Percentiles rank a stretch among this genome's conserved stretches.
Evolutionary conservation across 64 coral and sea anemone species (phyloP).

Genomic region (Stichodactyla mertensii): DNA sequence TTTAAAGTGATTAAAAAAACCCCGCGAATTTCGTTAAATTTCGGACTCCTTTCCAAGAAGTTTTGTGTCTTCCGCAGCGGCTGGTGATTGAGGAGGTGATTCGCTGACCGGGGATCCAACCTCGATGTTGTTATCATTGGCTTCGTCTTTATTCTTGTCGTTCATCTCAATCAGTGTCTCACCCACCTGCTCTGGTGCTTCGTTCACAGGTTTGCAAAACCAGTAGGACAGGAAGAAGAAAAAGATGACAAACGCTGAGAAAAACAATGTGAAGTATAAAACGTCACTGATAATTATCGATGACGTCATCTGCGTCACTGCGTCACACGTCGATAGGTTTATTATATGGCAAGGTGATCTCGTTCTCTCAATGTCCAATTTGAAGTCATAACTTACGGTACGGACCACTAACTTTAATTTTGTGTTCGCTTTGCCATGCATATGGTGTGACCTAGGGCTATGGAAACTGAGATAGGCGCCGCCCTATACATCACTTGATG

Average conservation of each 20-base stretch:
- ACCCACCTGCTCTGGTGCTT: slow-evolving; percentile 1
- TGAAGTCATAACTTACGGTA: too few species aligned
- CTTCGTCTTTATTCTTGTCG: slow-evolving; percentile 6
- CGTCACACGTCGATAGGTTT: too few species aligned
- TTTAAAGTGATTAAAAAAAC: too few species aligned
- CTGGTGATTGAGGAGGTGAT: background rate
- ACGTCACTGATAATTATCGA: too few species aligned
- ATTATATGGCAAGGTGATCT: too few species aligned
- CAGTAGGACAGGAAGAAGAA: slow-evolving; percentile 82
- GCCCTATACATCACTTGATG: too few species aligned
- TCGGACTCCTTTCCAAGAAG: background rate
- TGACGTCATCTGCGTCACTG: too few species aligned
- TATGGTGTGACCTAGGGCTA: too few species aligned
- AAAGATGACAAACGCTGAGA: slow-evolving; percentile 32
- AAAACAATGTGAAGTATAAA: slow-evolving; percentile 10
- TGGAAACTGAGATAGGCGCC: too few species aligned
- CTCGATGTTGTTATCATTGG: background rate
- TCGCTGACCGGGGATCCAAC: slow-evolving; percentile 5
- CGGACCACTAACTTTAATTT: too few species aligned
- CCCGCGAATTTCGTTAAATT: background rate
- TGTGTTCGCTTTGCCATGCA: too few species aligned
- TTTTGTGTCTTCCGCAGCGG: background rate
- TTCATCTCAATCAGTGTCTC: background rate
- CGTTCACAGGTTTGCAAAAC: slow-evolving; percentile 58
- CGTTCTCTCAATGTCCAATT: too few species aligned